Base-by-base conservation (phyloP, 2,888 invertebrate genomes). In the Nezara viridula region DNA sequence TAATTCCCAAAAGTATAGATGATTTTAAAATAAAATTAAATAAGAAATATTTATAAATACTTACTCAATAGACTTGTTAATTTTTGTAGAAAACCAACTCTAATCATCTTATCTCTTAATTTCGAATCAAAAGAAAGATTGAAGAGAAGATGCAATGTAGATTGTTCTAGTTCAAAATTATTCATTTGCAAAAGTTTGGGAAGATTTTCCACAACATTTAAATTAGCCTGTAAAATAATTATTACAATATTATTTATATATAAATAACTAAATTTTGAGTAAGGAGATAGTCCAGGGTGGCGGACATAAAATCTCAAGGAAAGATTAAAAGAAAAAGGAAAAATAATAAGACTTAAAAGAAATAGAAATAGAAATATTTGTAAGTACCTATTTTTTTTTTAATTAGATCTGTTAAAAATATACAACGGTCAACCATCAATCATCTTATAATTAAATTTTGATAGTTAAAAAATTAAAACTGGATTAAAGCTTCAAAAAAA, bases 61-160 rank as follows among this genome's bases (percentile, higher is more conserved):
- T 94, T 94, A 96, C 98, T 96, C 91, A 98, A 95, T 91, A 97
- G 95, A 92, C 96, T 96, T 85, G 98, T 97, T 91, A 99, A 94
- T 93, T 98, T 98, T 24, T 98, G 97, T 90, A 99, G 93, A 90
- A 98, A 94, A 47, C 98, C 98, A 92, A 96, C 95, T 93, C 96
- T 96, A 91, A 99, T 95, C 96, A 99, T 98, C 94, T 96, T 96
- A 91, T 95, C 95, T 85, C 98, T 94, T 90, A 98, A 93, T 92
- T 96, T 96, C 40, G 96, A 94, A 93, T 99, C 99, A 93, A 99
- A 99, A 21, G 98, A 98, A 91, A 99, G 95, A 95, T 99, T 99
- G 92, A 98, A 98, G 37, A 99, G 94, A 89, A 99, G 94, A 92
- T 98, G 96, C 77, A 98, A 94, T 40, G 97, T 96, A 90, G 98